phyloP scores from a whole-genome alignment of 2,888 invertebrate species.

The Chrysolina oricalcia region DNA sequence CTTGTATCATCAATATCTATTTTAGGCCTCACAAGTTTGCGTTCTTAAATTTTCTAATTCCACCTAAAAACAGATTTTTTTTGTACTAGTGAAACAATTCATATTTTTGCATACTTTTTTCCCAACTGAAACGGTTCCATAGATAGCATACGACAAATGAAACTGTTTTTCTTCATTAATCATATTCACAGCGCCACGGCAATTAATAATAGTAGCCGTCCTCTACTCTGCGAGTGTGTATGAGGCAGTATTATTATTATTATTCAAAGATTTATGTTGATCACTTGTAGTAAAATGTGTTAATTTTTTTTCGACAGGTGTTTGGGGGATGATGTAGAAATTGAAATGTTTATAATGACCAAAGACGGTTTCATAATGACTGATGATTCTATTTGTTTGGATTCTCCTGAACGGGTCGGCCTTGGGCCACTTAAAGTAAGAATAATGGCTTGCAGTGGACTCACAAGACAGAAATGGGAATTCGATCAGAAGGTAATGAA shows the following conservation, averaged over 20 bases:
- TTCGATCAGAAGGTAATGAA: slow-evolving; percentile 72
- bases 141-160: neutral
- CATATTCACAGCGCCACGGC: no score
- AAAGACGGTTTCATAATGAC: slow-evolving; percentile 85
- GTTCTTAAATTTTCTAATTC: no score
- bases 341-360: slow-evolving; percentile 83
- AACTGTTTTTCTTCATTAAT: no score
- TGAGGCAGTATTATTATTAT: no score
- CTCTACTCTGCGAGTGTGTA: no score
- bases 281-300: neutral
- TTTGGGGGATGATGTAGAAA: slow-evolving; percentile 74
- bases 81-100: no score
- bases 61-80: no score
- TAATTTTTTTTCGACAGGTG: slow-evolving; percentile 71
- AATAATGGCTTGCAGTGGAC: slow-evolving; percentile 82
- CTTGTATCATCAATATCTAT: no score
- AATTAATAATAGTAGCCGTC: no score
- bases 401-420: slow-evolving; percentile 76
- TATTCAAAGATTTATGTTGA: neutral
- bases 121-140: neutral
- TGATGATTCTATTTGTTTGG: slow-evolving; percentile 90
- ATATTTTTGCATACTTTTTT: no score
- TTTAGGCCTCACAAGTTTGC: no score
- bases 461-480: slow-evolving; percentile 81
- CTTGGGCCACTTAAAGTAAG: slow-evolving; percentile 75